These are phyloP conservation scores for Porphyrio hochstetteri DNA, from an alignment of 2,113 vertebrate species.

Conservation along the genomic window DNA sequence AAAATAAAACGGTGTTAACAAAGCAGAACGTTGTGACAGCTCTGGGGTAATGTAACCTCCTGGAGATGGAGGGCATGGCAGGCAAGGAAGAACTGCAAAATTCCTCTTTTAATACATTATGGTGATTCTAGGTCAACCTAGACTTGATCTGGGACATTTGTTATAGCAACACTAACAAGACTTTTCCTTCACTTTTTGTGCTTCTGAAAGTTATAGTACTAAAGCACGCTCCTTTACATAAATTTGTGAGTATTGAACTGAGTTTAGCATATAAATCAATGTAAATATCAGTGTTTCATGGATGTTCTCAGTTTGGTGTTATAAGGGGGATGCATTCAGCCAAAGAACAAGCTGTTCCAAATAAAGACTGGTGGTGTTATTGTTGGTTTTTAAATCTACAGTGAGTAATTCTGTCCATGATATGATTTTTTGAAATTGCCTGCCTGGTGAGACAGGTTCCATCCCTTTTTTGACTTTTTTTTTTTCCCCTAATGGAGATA, in stretches of 20 bases:
- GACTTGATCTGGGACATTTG: neutral
- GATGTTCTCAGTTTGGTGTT: neutral
- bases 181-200: neutral
- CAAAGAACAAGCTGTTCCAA: neutral
- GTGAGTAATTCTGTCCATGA: neutral
- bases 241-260: neutral
- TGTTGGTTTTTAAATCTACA: neutral
- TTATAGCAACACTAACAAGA: neutral
- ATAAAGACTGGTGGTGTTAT: neutral
- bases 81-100: neutral
- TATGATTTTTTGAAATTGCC: neutral
- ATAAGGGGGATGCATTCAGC: neutral
- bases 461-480: accelerated
- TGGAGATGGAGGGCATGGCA: neutral
- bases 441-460: accelerated
- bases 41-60: conserved; percentile 41
- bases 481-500: neutral
- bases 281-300: neutral
- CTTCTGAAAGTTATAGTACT: neutral
- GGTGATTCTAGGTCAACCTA: neutral
- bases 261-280: neutral
- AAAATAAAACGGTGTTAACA: neutral
- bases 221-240: neutral
- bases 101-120: neutral
- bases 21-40: neutral